These are phyloP conservation scores for Anser brachyrhynchus DNA, from an alignment of 2,113 vertebrate species.

Conservation along the genomic window DNA sequence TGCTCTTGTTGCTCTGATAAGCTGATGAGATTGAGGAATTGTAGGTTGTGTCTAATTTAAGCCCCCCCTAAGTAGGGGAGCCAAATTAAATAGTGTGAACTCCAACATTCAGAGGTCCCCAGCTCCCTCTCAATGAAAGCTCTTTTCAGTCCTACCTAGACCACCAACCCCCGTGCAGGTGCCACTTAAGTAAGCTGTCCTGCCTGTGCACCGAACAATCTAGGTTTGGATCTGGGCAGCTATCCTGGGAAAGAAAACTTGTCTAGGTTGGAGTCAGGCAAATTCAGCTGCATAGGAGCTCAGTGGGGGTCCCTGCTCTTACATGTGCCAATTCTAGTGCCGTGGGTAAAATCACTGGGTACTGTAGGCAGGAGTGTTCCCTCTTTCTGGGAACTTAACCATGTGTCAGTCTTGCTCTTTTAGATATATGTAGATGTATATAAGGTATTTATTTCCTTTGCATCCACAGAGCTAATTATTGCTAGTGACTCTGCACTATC, in stretches of 20 bases:
- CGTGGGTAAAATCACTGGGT: not conserved
- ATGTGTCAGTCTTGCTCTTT: not conserved
- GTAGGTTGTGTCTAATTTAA: not conserved
- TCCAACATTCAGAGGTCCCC: not conserved
- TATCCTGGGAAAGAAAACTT: not conserved
- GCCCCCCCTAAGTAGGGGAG: not conserved
- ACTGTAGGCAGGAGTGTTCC: not conserved
- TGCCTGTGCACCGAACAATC: not conserved
- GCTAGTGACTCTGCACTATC: not conserved
- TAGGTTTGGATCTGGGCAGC: not conserved
- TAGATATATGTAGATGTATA: not conserved
- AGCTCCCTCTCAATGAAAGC: not conserved
- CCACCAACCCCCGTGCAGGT: not conserved
- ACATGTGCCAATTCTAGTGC: not conserved
- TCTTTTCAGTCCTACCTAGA: not conserved
- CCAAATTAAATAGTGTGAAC: not conserved
- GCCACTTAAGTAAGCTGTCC: not conserved
- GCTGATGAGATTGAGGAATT: not conserved
- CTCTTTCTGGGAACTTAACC: not conserved
- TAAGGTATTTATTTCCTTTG: not conserved
- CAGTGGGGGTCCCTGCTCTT: fast-evolving
- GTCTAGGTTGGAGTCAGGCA: not conserved
- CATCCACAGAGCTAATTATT: not conserved
- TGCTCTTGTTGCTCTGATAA: not conserved
- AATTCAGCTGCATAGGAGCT: not conserved